Conservation (phyloP, 2,888 invertebrate genomes). For the Gortyna flavago region DNA sequence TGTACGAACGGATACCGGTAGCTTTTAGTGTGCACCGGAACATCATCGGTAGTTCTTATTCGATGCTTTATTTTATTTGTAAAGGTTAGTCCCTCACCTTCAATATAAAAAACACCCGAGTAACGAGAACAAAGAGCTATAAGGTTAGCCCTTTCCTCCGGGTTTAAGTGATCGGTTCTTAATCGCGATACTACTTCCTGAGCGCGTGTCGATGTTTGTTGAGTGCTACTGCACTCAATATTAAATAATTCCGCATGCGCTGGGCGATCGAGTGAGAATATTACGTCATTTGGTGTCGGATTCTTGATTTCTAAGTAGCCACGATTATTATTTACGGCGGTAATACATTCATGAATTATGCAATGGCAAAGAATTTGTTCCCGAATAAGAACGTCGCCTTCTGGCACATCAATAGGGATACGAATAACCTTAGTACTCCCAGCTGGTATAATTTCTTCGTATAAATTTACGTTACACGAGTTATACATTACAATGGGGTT, state of each 20-base stretch:
- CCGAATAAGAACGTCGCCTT: background rate
- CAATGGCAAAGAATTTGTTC: conserved; percentile 7
- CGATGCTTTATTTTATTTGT: no score
- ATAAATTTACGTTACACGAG: background rate
- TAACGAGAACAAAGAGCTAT: background rate
- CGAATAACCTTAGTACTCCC: background rate
- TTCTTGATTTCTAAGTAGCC: conserved; percentile 12
- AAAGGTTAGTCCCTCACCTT: no score
- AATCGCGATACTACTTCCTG: conserved; percentile 13
- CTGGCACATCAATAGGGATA: background rate
- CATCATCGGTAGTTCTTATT: no score
- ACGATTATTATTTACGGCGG: background rate
- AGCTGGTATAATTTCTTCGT: conserved; percentile 1
- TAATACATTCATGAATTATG: background rate
- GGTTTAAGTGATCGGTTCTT: conserved; percentile 12
- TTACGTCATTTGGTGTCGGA: background rate
- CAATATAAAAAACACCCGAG: no score
- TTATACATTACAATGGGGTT: no score
- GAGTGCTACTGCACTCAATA: background rate
- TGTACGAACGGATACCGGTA: no score
- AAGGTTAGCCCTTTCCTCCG: conserved; percentile 5
- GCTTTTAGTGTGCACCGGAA: no score
- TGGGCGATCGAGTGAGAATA: conserved; percentile 9
- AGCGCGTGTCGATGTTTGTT: background rate
- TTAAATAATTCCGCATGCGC: conserved; percentile 1